Percentiles rank a stretch among this genome's conserved stretches.
These are phyloP conservation scores for Onthophagus sagittarius DNA, from an alignment of 2,888 invertebrate species.

Conservation along the genomic window DNA sequence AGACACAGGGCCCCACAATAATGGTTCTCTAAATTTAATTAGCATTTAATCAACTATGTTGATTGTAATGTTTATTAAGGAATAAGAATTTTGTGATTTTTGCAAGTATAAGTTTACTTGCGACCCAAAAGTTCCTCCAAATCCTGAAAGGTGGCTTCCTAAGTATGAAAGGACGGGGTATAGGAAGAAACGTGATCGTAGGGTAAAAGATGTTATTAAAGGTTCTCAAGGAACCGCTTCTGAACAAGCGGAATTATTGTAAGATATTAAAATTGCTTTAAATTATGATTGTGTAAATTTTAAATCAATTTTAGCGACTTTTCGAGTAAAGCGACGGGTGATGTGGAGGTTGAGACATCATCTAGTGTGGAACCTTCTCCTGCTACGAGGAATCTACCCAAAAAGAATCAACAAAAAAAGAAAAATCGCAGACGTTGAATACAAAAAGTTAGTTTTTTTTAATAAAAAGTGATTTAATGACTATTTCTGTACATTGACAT, in stretches of 20 bases:
- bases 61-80: too few relatives aligned
- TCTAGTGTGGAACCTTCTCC: constrained; percentile 43
- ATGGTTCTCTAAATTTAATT: too few relatives aligned
- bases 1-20: too few relatives aligned
- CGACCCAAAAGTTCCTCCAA: constrained; percentile 77
- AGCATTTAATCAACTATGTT: too few relatives aligned
- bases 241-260: constrained; percentile 80
- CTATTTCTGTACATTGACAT: not conserved
- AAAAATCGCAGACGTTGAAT: constrained; percentile 45
- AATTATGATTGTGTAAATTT: too few relatives aligned
- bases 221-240: constrained; percentile 86
- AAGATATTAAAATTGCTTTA: too few relatives aligned
- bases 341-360: constrained; percentile 36
- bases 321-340: constrained; percentile 37
- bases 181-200: constrained; percentile 83
- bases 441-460: not conserved
- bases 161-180: constrained; percentile 91
- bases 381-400: constrained; percentile 31
- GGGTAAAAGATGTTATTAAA: constrained; percentile 72
- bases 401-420: constrained; percentile 39
- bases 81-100: too few relatives aligned
- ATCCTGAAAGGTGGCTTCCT: constrained; percentile 97
- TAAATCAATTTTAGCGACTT: constrained; percentile 39
- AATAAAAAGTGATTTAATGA: not conserved
- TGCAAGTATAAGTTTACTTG: too few relatives aligned